Conservation (phyloP, 2,888 invertebrate genomes). For the Quadroppia sp. region DNA sequence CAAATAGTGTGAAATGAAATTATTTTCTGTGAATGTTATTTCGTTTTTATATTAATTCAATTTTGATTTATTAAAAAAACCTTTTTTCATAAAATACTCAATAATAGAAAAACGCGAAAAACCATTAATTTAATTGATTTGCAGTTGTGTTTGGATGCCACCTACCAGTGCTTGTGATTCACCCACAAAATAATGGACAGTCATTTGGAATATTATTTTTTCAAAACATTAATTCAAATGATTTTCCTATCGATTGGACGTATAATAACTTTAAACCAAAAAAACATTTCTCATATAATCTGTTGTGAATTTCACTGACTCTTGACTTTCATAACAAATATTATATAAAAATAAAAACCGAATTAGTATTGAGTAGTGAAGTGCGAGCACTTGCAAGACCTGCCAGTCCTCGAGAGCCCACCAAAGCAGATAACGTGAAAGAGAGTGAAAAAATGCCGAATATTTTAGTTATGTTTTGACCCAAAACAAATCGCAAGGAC, state of each 20-base stretch:
- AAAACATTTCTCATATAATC: background rate
- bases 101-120: background rate
- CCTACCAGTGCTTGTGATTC: slow-evolving; percentile 9
- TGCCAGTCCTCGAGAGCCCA: slow-evolving; percentile 2
- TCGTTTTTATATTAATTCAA: background rate
- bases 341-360: background rate
- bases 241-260: background rate
- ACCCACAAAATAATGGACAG: background rate
- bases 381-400: background rate
- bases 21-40: background rate
- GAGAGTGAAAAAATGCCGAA: slow-evolving; percentile 1
- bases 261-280: background rate
- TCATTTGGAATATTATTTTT: no score
- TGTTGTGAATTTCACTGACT: background rate
- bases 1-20: background rate
- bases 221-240: background rate
- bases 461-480: slow-evolving; percentile 25
- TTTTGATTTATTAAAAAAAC: slow-evolving; percentile 7
- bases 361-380: background rate
- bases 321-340: background rate
- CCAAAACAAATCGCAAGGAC: slow-evolving; percentile 25
- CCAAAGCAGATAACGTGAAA: slow-evolving; percentile 31
- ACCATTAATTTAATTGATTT: slow-evolving; percentile 34
- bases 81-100: background rate
- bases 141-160: background rate